A percentile compares a stretch with the other conserved stretches of the same genome.
These are phyloP conservation scores for Neocrepidodera transversa DNA, from an alignment of 2,888 invertebrate genomes.

Conservation along the genomic window DNA sequence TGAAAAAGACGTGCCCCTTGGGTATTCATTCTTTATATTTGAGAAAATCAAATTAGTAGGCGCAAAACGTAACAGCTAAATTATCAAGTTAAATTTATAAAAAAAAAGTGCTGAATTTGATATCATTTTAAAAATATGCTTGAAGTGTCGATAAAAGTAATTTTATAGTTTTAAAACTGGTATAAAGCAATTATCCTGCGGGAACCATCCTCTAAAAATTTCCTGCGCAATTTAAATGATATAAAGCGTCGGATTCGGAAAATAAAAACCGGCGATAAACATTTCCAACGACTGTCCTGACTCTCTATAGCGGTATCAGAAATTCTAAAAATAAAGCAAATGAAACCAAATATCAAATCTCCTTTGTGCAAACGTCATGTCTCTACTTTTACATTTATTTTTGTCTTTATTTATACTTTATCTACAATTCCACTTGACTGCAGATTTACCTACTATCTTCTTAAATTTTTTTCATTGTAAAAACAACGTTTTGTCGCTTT, in stretches of 20 bases:
- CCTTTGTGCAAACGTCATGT: conserved; percentile 52
- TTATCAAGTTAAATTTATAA: conserved; percentile 1
- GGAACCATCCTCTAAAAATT: no score
- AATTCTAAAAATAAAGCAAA: conserved; percentile 37
- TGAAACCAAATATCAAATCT: conserved; percentile 50
- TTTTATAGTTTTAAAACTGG: background rate
- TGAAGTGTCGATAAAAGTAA: no score
- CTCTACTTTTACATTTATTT: conserved; percentile 52
- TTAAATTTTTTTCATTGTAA: conserved; percentile 25
- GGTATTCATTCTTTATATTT: background rate
- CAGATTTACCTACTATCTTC: conserved; percentile 43
- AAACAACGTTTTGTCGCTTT: no score
- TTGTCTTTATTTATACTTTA: conserved; percentile 59
- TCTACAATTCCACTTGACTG: conserved; percentile 54
- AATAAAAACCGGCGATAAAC: conserved; percentile 24
- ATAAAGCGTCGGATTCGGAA: conserved; percentile 23
- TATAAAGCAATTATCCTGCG: background rate
- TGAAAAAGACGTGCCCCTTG: background rate
- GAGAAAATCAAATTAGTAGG: background rate
- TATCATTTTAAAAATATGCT: no score
- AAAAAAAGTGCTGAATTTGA: no score
- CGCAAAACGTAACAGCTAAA: background rate
- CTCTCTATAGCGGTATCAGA: conserved; percentile 25
- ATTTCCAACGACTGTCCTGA: conserved; percentile 21
- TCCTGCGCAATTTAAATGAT: conserved; percentile 27